These are phyloP conservation scores for Allygus modestus DNA, from an alignment of 2,888 invertebrate genomes.

Conservation along the genomic window DNA sequence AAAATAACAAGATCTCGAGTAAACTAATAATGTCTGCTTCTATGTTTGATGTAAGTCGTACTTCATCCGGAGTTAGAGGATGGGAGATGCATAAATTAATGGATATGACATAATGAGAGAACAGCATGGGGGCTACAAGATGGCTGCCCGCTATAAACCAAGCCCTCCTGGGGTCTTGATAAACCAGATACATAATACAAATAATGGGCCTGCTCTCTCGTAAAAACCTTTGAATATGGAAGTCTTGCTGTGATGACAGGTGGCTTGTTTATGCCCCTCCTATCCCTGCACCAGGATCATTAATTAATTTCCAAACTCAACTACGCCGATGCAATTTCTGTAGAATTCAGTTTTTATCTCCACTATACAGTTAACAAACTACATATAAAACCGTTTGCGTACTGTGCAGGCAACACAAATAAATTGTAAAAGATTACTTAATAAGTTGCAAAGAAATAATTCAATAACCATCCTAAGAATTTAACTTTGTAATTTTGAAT, in stretches of 20 bases:
- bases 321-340: too few species aligned
- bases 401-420: too few species aligned
- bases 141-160: slow-evolving; percentile 12
- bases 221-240: slow-evolving; percentile 28
- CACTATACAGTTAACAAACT: too few species aligned
- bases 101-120: slow-evolving; percentile 30
- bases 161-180: slow-evolving; percentile 36
- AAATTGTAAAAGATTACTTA: too few species aligned
- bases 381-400: too few species aligned
- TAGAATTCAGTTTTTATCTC: too few species aligned
- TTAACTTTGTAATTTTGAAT: too few species aligned
- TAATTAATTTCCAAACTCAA: neutral
- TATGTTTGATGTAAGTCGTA: neutral
- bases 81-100: slow-evolving; percentile 50
- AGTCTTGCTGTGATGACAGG: slow-evolving; percentile 29
- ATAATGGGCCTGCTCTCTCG: slow-evolving; percentile 13
- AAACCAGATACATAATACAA: slow-evolving; percentile 38
- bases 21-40: slow-evolving; percentile 15
- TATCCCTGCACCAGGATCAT: neutral
- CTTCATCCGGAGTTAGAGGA: neutral
- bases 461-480: too few species aligned
- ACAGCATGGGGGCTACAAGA: slow-evolving; percentile 7
- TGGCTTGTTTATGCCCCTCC: neutral
- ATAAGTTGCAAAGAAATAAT: too few species aligned
- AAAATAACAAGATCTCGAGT: neutral